A percentile compares a stretch with the other conserved stretches of the same genome.
These are phyloP conservation scores for Heliothis peltigera DNA, from an alignment of 2,888 invertebrate species.

Conservation along the genomic window DNA sequence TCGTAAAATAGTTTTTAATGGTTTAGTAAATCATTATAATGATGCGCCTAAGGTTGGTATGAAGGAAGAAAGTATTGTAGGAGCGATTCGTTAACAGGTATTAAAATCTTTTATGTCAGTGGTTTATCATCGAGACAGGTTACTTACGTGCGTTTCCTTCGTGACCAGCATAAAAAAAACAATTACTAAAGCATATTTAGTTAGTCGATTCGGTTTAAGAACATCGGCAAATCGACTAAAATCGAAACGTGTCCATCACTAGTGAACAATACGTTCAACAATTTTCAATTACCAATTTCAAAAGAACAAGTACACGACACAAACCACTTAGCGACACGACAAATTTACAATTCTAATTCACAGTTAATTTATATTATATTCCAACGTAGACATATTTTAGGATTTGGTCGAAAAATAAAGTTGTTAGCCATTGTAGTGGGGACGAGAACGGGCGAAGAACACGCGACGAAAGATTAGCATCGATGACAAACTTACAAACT, in stretches of 20 bases:
- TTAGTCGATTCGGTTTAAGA: not conserved
- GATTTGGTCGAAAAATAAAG: slow-evolving; percentile 83
- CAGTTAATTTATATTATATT: slow-evolving; percentile 79
- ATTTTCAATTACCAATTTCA: slow-evolving; percentile 63
- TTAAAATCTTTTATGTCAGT: slow-evolving; percentile 58
- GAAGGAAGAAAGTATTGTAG: slow-evolving; percentile 56
- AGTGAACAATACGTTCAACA: slow-evolving; percentile 40
- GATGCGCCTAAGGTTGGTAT: slow-evolving; percentile 54
- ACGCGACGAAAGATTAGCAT: slow-evolving; percentile 84
- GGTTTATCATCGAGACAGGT: slow-evolving; percentile 55
- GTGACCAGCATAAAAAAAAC: slow-evolving; percentile 3
- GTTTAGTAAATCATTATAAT: slow-evolving; percentile 66
- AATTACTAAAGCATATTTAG: slow-evolving; percentile 1
- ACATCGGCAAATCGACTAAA: not conserved
- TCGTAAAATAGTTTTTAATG: slow-evolving; percentile 68
- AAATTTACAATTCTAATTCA: slow-evolving; percentile 83
- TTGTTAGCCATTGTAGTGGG: slow-evolving; percentile 78
- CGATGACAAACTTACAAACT: slow-evolving; percentile 76
- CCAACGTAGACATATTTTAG: slow-evolving; percentile 73
- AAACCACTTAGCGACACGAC: slow-evolving; percentile 72
- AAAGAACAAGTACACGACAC: slow-evolving; percentile 63
- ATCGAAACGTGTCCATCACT: slow-evolving; percentile 6
- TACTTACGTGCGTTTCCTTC: slow-evolving; percentile 26
- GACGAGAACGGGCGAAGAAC: slow-evolving; percentile 71
- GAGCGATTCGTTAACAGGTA: slow-evolving; percentile 62